Evolutionary conservation across 1,140 invertebrate species (phyloP).

Genomic region (Telenomus remus): DNA sequence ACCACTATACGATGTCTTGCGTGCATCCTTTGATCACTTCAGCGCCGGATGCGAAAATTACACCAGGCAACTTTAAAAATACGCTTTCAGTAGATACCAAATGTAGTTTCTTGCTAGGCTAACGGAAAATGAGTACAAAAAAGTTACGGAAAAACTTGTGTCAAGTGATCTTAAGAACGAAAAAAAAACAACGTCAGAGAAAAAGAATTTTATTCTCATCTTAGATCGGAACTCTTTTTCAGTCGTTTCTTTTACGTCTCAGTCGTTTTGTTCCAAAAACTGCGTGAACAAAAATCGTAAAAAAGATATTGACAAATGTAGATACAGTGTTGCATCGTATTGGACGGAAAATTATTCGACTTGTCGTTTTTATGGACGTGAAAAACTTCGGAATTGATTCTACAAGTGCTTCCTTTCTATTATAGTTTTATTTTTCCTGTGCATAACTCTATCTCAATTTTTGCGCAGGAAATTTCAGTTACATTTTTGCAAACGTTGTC

Average conservation of each 20-base stretch:
- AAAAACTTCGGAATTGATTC: not conserved
- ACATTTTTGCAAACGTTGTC: no score
- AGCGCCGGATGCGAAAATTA: slow-evolving; percentile 58
- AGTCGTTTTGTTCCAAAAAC: slow-evolving; percentile 12
- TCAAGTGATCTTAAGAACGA: not conserved
- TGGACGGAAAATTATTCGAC: not conserved
- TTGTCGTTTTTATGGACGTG: not conserved
- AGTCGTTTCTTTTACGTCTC: slow-evolving; percentile 4
- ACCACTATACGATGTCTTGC: slow-evolving; percentile 50
- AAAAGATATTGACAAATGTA: slow-evolving; percentile 7
- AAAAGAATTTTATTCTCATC: slow-evolving; percentile 6
- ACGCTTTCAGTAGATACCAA: slow-evolving; percentile 35
- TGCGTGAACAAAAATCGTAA: slow-evolving; percentile 3
- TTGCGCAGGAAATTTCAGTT: no score
- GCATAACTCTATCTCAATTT: no score
- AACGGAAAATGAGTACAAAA: slow-evolving; percentile 24
- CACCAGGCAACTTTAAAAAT: slow-evolving; percentile 49
- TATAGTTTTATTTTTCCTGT: no score
- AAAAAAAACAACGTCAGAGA: not conserved
- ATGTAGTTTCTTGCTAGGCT: slow-evolving; percentile 34
- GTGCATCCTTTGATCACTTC: slow-evolving; percentile 59
- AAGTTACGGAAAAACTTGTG: not conserved
- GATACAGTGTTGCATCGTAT: slow-evolving; percentile 4
- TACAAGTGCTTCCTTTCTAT: no score
- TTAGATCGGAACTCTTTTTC: slow-evolving; percentile 8